A percentile compares a stretch with the other conserved stretches of the same genome.
Conservation (phyloP, 2,797 vertebrate genomes). For the Eulemur coronatus region DNA sequence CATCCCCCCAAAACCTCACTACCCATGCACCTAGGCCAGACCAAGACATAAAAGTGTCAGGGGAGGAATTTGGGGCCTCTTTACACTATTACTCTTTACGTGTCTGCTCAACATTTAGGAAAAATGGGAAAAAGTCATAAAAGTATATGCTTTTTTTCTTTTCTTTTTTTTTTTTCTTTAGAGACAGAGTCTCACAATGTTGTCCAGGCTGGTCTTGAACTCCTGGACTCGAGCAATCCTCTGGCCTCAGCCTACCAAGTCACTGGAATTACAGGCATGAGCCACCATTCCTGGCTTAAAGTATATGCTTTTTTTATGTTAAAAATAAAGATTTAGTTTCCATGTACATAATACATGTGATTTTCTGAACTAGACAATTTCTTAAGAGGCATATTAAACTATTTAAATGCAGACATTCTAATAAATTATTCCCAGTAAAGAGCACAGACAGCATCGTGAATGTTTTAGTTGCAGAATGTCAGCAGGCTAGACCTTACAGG, state of each 20-base stretch:
- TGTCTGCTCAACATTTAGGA: slow-evolving; percentile 41
- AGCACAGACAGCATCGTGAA: background rate
- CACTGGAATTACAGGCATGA: background rate
- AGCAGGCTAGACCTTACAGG: background rate
- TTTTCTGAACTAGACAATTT: slow-evolving; percentile 63
- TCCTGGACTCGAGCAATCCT: background rate
- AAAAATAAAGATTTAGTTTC: slow-evolving; percentile 55
- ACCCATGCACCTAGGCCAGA: background rate
- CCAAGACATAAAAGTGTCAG: background rate
- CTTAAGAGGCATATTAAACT: slow-evolving; percentile 53
- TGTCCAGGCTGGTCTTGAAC: background rate
- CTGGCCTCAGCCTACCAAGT: background rate
- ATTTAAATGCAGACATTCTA: slow-evolving; percentile 50
- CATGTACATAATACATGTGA: slow-evolving; percentile 26
- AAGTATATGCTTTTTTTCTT: background rate
- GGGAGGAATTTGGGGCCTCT: background rate
- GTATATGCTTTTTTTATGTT: background rate
- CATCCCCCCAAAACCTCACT: background rate
- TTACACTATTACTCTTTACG: background rate
- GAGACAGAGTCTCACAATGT: background rate
- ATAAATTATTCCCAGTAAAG: slow-evolving; percentile 48
- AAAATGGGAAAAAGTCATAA: slow-evolving; percentile 40
- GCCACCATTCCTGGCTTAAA: background rate
- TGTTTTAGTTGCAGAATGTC: slow-evolving; percentile 46
- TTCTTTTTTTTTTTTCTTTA: background rate